These are phyloP conservation scores for Hemiprocne comata DNA, from an alignment of 2,113 vertebrate species.

Conservation along the genomic window DNA sequence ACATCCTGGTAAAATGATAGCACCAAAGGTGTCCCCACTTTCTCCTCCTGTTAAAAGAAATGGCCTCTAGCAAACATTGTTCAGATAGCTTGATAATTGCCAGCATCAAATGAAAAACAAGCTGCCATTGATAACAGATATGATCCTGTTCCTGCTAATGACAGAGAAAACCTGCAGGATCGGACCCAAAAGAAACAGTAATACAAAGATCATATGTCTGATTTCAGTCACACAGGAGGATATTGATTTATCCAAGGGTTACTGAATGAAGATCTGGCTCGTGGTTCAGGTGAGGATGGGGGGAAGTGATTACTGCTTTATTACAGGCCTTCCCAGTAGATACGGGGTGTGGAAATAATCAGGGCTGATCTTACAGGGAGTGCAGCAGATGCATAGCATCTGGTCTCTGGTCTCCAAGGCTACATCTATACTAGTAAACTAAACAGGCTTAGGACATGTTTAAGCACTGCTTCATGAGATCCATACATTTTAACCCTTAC, in stretches of 20 bases:
- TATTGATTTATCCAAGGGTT: conserved; percentile 49
- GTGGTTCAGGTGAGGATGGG: conserved; percentile 48
- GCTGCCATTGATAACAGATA: background rate
- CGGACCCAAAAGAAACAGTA: conserved; percentile 5
- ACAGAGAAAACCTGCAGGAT: background rate
- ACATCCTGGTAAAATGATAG: background rate
- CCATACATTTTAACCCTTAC: conserved; percentile 49
- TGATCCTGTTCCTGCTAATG: background rate
- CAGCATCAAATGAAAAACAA: conserved; percentile 1
- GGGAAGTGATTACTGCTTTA: conserved; percentile 55
- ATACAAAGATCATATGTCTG: background rate
- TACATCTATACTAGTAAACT: conserved; percentile 72
- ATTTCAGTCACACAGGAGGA: conserved; percentile 32
- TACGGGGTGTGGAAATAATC: conserved; percentile 59
- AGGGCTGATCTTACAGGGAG: conserved; percentile 61
- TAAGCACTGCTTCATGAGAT: conserved; percentile 41
- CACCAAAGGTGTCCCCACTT: background rate
- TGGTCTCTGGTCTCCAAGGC: conserved; percentile 70
- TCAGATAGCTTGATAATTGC: conserved; percentile 14
- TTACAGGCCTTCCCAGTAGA: conserved; percentile 58
- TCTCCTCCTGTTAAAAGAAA: conserved; percentile 34
- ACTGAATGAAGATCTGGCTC: conserved; percentile 42
- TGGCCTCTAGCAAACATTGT: background rate
- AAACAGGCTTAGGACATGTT: conserved; percentile 68
- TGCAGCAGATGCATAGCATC: conserved; percentile 67